Evolutionary conservation across 2,113 vertebrate genomes (phyloP), one percentile per base, ranked within the genome.

Genomic region (Atlantisia rogersi): DNA sequence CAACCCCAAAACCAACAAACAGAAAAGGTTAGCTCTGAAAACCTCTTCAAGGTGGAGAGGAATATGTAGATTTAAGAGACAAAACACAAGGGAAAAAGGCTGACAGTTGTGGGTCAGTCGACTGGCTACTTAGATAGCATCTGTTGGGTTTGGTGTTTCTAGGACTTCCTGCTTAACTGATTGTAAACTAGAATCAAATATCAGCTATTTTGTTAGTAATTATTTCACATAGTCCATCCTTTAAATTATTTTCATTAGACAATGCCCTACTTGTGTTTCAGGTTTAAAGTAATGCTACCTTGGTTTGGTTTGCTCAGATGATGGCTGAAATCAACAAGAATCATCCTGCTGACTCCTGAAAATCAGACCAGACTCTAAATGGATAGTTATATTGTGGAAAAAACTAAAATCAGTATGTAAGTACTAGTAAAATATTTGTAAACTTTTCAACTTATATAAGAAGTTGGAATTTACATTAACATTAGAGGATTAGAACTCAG

Each of bases 141-240:
- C 65, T 88, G 82, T 17, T 44, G 74, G 26, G 28, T 84, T 75
- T 81, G 70, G 75, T 29, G 32, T 81, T 90, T 82, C 29, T 68
- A 37, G 74, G 83, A 37, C 58, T 76, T 12, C 46, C 26, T 70
- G 2, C 63, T 55, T 50, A 56, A 29, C 35, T 83, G 16, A 9
- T 39, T 77, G 39, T 77, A 56, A 92, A 52, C 32, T 32, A 40
- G 7, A 62, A 25, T 21, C 5, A 32, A 62, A 58, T 62, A 25
- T 83, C 88, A 96, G 75, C 71, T 94, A 22, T 80, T 88, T 89
- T 92, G 64, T 75, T 95, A 77, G 65, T 78, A 95, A 81, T 88
- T 88, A 50, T 82, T 73, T 93, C 29, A 87, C 28, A 18, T 64
- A 77, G 69, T 93, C 19, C 13, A 32, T 94, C 46, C 46, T 64